phyloP scores from a whole-genome alignment of 2,797 vertebrate species.

The Allenopithecus nigroviridis region DNA sequence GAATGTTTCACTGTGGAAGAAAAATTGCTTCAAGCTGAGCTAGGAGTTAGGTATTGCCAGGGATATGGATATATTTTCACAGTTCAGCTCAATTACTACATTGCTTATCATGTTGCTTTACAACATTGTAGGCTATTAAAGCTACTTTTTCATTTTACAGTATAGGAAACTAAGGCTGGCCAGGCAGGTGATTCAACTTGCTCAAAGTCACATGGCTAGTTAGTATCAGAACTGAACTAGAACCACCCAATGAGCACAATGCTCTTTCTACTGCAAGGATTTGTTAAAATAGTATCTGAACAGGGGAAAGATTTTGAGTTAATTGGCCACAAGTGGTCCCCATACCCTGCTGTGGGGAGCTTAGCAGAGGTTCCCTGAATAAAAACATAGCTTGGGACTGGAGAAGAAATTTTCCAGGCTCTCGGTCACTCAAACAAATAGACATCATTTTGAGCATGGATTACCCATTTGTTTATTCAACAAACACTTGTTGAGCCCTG shows the following conservation, averaged over 20 bases:
- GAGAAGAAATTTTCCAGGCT: not conserved
- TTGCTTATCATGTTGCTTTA: slow-evolving; percentile 39
- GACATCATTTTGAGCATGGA: not conserved
- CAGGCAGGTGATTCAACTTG: slow-evolving; percentile 27
- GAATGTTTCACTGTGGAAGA: slow-evolving; percentile 29
- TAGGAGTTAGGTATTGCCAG: slow-evolving; percentile 20
- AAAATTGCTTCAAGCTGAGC: slow-evolving; percentile 33
- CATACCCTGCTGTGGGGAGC: not conserved
- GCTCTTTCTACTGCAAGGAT: not conserved
- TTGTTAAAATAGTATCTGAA: slow-evolving; percentile 29
- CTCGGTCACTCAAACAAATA: not conserved
- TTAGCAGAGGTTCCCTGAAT: not conserved
- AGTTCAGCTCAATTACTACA: not conserved
- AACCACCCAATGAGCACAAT: not conserved
- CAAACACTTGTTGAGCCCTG: not conserved
- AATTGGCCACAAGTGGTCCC: not conserved
- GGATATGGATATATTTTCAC: slow-evolving; percentile 40
- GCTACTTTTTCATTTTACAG: slow-evolving; percentile 37
- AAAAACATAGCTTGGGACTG: slow-evolving; percentile 20
- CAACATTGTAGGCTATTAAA: slow-evolving; percentile 5
- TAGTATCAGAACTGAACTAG: not conserved
- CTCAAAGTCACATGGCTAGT: not conserved
- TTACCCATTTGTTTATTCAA: slow-evolving; percentile 24
- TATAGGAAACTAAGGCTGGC: not conserved
- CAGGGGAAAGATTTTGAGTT: slow-evolving; percentile 20